Evolutionary conservation across 1,140 invertebrate genomes (phyloP).

Genomic region (Caenorhabditis inopinata): DNA sequence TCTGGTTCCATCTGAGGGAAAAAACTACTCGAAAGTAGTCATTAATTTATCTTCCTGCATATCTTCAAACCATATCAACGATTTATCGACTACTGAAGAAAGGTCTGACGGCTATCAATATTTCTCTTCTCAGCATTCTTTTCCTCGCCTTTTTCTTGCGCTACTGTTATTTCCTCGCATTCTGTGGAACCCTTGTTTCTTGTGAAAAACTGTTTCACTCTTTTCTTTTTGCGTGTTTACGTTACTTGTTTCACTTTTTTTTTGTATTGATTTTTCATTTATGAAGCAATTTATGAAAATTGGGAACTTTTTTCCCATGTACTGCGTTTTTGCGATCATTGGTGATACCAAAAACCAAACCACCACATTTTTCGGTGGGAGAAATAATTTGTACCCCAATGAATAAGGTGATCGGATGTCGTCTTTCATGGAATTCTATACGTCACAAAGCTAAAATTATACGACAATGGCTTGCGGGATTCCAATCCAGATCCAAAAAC

Average conservation of each 20-base stretch:
- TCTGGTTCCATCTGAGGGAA: too few species aligned
- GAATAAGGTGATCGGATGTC: not conserved
- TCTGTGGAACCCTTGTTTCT: not conserved
- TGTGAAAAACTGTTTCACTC: not conserved
- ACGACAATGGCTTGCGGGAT: not conserved
- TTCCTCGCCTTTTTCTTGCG: not conserved
- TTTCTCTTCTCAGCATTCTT: not conserved
- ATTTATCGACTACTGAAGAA: not conserved
- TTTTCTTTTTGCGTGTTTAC: not conserved
- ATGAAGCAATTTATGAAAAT: too few species aligned
- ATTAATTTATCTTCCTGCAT: too few species aligned
- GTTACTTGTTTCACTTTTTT: not conserved
- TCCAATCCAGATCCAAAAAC: slow-evolving; percentile 3
- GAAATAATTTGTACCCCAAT: not conserved
- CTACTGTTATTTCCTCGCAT: not conserved
- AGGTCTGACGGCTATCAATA: not conserved
- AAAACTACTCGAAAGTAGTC: too few species aligned
- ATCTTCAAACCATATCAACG: slow-evolving; percentile 18
- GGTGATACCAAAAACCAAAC: slow-evolving; percentile 33
- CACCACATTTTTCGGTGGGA: not conserved
- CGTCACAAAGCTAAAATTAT: slow-evolving; percentile 22
- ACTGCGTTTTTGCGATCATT: too few species aligned
- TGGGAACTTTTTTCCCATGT: too few species aligned
- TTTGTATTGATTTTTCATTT: not conserved
- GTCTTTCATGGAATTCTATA: slow-evolving; percentile 5